Evolutionary conservation across 2,888 invertebrate species (phyloP), one percentile per base, ranked within the genome.

Genomic region (Apeira syringaria): DNA sequence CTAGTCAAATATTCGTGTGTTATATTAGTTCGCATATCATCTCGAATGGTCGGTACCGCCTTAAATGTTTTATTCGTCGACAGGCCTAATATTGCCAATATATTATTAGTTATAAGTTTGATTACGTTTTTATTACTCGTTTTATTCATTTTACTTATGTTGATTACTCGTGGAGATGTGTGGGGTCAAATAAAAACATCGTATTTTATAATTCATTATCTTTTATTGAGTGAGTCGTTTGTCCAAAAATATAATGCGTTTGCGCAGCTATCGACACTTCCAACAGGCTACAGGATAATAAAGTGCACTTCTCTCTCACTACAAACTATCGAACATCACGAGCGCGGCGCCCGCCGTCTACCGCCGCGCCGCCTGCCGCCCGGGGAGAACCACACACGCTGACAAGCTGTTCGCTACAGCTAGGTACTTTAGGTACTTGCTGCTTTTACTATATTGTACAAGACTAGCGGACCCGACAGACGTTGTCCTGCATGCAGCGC

Each of bases 221-320:
- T 79, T 83, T 84, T 85, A 86, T 74, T 86, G 71, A 69, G 83
- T 80, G 84, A 79, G 72, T 80, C 61, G 64, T 79, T 65, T 72
- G 76, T 87, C 82, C 83, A 88, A 88, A 87, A 88, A 88, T 88
- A 88, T 83, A 85, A 80, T 78, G 79, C 80, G 58, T 76, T 73
- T 64, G 62, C 61, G 66, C 49, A 52, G 68, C 78, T 78, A 80
- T 80, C 65, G 81, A 77, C 80, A 77, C 71, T 65, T 70, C n/a
- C 70, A 79, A 80, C 80, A 69, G 61, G 70, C 82, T 79, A 82
- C 74, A 56, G 63, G 71, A 61, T 71, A 70, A n/a, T 73, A 74
- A 79, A 81, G 81, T 79, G 80, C 81, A 80, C 80, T 80, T 80
- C 57, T 61, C 49, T 63, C 61, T 53, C 53, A 58, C 59, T 63